Conservation (phyloP, 2,797 vertebrate species). For the Pelochelys cantorii region DNA sequence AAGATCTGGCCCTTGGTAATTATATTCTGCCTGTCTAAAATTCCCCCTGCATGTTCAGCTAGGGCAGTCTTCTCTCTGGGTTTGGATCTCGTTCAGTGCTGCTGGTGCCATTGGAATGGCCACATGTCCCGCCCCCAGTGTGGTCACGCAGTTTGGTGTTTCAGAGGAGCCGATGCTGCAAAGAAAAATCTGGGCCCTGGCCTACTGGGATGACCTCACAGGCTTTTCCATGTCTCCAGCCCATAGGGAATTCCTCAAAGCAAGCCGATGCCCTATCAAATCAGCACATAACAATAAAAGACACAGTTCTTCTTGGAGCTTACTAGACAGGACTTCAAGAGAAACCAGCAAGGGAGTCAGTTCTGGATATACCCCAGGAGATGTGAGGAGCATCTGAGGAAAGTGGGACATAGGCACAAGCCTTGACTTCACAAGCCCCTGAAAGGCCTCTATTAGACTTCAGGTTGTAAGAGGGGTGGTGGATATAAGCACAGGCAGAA, state of each 20-base stretch:
- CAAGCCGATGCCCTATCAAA: neutral
- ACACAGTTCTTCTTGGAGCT: neutral
- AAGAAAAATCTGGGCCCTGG: neutral
- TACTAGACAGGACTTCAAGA: neutral
- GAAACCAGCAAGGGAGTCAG: neutral
- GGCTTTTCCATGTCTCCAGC: neutral
- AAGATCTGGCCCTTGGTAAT: neutral
- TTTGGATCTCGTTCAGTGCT: neutral
- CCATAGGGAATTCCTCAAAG: neutral
- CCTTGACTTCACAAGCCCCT: neutral
- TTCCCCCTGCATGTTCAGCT: neutral
- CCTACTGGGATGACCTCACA: neutral
- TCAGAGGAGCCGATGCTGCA: neutral
- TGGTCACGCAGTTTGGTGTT: neutral
- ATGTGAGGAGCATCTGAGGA: neutral
- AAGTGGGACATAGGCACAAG: neutral
- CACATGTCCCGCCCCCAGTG: neutral
- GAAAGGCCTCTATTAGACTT: neutral
- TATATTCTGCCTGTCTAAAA: too few relatives aligned
- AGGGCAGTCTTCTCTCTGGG: neutral
- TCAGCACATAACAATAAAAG: neutral
- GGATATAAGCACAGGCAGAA: accelerated
- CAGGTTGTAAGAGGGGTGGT: neutral
- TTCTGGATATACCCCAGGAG: neutral
- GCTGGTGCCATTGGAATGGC: neutral